Conservation (phyloP, 1,140 invertebrate species). For the Drosophila miranda region DNA sequence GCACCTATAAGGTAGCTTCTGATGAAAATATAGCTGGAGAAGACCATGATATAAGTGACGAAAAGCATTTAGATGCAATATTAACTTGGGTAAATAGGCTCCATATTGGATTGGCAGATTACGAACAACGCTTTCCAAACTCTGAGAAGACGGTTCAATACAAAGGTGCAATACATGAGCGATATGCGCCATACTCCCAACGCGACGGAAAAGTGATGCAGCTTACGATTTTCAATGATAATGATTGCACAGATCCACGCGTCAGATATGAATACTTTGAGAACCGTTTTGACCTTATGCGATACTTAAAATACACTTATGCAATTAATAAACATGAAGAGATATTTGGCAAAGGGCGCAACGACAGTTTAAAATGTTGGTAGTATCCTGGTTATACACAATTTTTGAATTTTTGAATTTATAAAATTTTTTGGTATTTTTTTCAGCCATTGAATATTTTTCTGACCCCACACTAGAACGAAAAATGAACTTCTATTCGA, state of each 20-base stretch:
- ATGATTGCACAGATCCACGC: conserved; percentile 85
- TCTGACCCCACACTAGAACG: conserved; percentile 30
- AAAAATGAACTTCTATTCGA: conserved; percentile 86
- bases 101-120: conserved; percentile 87
- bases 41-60: conserved; percentile 82
- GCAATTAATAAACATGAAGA: conserved; percentile 85
- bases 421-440: background rate
- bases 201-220: conserved; percentile 86
- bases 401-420: background rate
- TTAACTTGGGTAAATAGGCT: conserved; percentile 88
- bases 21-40: conserved; percentile 77
- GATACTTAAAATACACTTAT: conserved; percentile 85
- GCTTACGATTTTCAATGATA: conserved; percentile 88
- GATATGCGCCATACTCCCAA: conserved; percentile 89
- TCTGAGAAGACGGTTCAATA: conserved; percentile 88
- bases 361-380: conserved; percentile 87
- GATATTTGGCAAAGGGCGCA: conserved; percentile 87
- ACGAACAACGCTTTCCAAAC: conserved; percentile 88
- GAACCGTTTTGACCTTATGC: conserved; percentile 87
- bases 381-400: background rate
- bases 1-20: conserved; percentile 72
- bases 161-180: conserved; percentile 89
- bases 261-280: conserved; percentile 87
- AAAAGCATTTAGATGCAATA: conserved; percentile 92
- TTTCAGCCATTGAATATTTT: conserved; percentile 61